A percentile compares a stretch with the other conserved stretches of the same genome.
phyloP scores from a whole-genome alignment of 2,888 invertebrate genomes.

The Chymomyza amoena region DNA sequence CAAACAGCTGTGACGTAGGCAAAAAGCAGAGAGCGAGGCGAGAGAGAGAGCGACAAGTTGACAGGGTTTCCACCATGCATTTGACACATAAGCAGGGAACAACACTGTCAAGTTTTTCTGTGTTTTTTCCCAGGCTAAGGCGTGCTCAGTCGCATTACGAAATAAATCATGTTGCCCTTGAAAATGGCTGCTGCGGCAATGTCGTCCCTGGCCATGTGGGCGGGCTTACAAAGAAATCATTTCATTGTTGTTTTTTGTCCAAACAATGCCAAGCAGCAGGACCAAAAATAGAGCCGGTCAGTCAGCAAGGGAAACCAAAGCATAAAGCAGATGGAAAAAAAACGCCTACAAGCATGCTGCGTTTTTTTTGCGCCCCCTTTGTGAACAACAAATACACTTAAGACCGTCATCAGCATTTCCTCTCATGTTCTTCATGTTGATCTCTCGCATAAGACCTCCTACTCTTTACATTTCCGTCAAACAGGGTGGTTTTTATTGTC shows the following conservation, averaged over 20 bases:
- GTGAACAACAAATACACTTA: conserved; percentile 40
- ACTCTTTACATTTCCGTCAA: neutral
- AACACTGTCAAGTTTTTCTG: conserved; percentile 10
- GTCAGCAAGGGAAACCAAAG: neutral
- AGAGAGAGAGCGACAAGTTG: neutral
- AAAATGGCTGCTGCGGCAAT: conserved; percentile 23
- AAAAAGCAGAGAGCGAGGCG: conserved; percentile 23
- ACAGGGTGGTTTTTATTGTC: neutral
- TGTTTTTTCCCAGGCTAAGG: neutral
- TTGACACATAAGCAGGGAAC: conserved; percentile 57
- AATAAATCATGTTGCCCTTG: conserved; percentile 65
- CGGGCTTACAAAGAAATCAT: conserved; percentile 17
- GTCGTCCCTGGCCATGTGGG: conserved; percentile 16
- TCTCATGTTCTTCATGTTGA: conserved; percentile 23
- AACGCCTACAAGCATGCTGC: conserved; percentile 4
- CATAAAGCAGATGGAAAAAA: too few relatives aligned
- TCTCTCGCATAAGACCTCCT: conserved; percentile 2
- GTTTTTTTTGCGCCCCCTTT: conserved; percentile 12
- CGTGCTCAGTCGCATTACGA: conserved; percentile 16
- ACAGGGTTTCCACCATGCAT: conserved; percentile 52
- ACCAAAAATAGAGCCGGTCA: neutral
- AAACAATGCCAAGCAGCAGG: conserved; percentile 31
- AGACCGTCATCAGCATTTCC: conserved; percentile 61
- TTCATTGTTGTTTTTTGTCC: conserved; percentile 19
- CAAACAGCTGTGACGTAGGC: conserved; percentile 6